These are phyloP conservation scores for Willowsia nigromaculata DNA, from an alignment of 2,888 invertebrate species.

Conservation along the genomic window DNA sequence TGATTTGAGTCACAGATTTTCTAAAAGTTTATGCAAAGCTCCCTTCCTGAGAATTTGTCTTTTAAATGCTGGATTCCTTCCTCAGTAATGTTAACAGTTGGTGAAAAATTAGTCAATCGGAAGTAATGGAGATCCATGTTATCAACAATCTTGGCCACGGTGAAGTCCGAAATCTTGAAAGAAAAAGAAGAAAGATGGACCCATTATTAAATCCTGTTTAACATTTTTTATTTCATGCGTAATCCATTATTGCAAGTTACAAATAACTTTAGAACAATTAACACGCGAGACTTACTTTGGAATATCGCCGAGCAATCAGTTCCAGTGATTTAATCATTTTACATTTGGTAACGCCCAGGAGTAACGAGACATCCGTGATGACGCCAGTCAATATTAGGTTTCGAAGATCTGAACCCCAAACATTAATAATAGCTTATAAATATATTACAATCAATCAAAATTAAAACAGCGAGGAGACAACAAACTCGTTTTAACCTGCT, in stretches of 20 bases:
- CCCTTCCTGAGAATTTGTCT: conserved; percentile 65
- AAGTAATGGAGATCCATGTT: conserved; percentile 66
- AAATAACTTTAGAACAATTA: too few species aligned
- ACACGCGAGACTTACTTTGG: conserved; percentile 53
- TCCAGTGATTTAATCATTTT: conserved; percentile 63
- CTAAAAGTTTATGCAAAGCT: conserved; percentile 60
- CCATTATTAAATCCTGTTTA: neutral
- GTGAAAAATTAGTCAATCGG: conserved; percentile 65
- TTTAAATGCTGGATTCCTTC: conserved; percentile 52
- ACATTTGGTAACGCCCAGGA: conserved; percentile 67
- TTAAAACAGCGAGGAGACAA: too few species aligned
- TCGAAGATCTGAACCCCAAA: conserved; percentile 21
- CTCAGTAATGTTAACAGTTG: conserved; percentile 42
- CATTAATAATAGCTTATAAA: too few species aligned
- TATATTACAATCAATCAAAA: too few species aligned
- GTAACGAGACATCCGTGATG: conserved; percentile 63
- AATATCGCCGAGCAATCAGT: conserved; percentile 52
- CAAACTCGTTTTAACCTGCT: too few species aligned
- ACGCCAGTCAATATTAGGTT: conserved; percentile 65
- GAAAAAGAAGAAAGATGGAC: neutral
- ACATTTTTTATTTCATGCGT: too few species aligned
- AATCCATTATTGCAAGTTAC: neutral
- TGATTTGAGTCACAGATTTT: conserved; percentile 39
- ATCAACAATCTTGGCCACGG: conserved; percentile 61
- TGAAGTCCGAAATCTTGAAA: conserved; percentile 66